Base-by-base conservation (phyloP, 2,113 vertebrate genomes). In the Baryphthengus martii region DNA sequence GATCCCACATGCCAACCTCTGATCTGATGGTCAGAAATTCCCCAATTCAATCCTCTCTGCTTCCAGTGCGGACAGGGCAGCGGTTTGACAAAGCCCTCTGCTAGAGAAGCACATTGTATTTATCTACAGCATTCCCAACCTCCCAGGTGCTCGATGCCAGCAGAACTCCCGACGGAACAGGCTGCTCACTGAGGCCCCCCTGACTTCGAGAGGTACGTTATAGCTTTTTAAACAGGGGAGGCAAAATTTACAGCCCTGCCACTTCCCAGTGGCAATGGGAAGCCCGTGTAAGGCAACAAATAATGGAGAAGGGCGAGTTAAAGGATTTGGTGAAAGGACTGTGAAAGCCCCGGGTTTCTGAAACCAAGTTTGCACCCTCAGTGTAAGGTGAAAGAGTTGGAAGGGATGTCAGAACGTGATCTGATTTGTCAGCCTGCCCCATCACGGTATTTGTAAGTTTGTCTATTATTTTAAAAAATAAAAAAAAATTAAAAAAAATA, bases 131-230 rank as follows among this genome's bases (percentile, higher is more conserved):
- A 2, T 19, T 35, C 25, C 61, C 67, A 53, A 52, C 26, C 83
- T 53, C 68, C 25, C 21, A n/a, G 67, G 13, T 12, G 19, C 13
- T 6, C 0, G 11, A 16, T 28, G 52, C 59, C 84, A 52, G 58
- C 21, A 47, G 29, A 44, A 44, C 20, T 33, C 28, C 65, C 29
- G 21, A 3, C 1, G 7, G 25, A 59, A 16, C 17, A 19, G 31
- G 35, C 29, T 47, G 29, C 65, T 77, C 71, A 14, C 0, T 10
- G 45, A 59, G 65, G 65, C 42, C 40, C 20, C 29, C 18, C 47
- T 15, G 21, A 33, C 59, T 66, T 23, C 0, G 1, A 37, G 44
- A n/a, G 26, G 35, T 3, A 17, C 2, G 0, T 55, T 37, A 33
- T 1, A 19, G 18, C 31, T 37, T 37, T 68, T 17, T 28, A 17